These are phyloP conservation scores for Egretta garzetta DNA, from an alignment of 2,113 vertebrate species.

Conservation along the genomic window DNA sequence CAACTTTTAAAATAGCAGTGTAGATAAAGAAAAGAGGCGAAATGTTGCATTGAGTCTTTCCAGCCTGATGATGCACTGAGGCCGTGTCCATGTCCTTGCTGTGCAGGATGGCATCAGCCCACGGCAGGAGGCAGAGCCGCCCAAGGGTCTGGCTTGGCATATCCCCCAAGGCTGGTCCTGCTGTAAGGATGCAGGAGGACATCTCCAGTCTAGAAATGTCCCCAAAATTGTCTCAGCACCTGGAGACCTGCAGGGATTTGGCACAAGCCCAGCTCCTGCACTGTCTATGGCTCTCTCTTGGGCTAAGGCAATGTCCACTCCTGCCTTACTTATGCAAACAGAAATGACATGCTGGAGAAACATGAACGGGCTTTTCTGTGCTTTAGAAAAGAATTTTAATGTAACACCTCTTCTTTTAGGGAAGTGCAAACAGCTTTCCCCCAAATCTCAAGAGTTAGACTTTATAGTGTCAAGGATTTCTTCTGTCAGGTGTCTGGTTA, in stretches of 20 bases:
- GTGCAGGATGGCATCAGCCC: neutral
- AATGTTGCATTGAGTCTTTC: neutral
- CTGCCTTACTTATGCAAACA: neutral
- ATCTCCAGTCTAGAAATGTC: neutral
- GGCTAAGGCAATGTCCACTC: neutral
- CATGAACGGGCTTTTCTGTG: neutral
- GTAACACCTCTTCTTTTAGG: neutral
- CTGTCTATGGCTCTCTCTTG: neutral
- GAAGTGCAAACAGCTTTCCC: neutral
- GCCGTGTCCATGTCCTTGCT: rapidly evolving
- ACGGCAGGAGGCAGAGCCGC: neutral
- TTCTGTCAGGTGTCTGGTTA: neutral
- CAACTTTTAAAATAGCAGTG: neutral
- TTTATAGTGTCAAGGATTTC: slow-evolving; percentile 2
- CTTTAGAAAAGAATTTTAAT: neutral
- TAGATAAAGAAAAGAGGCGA: neutral
- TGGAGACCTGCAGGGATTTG: slow-evolving; percentile 12
- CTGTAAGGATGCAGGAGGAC: neutral
- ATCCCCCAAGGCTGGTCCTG: neutral
- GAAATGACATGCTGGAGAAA: neutral
- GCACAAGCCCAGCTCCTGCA: neutral
- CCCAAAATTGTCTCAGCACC: neutral
- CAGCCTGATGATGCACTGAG: neutral
- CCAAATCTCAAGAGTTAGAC: neutral
- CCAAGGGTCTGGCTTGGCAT: neutral